Base-by-base conservation (phyloP, 2,888 invertebrate genomes). In the Syritta pipiens region DNA sequence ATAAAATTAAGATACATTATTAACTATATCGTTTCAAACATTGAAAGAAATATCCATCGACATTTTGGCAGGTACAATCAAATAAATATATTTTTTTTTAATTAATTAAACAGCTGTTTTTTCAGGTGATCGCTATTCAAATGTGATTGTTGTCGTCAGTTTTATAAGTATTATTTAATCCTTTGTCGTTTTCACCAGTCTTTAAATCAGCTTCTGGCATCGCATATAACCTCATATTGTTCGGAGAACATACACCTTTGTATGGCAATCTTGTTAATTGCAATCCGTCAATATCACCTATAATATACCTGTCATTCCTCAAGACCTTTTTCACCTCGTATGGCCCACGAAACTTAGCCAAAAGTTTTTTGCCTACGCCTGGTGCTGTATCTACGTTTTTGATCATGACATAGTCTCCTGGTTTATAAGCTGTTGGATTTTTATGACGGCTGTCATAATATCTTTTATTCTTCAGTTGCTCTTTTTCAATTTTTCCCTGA, bases 311-410 rank as follows among this genome's bases (percentile, higher is more conserved):
- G 12, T 76, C 57, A 19, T 65, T 75, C 9, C 49, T 49, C 4
- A 53, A 17, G 1, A 67, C 67, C 35, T 60, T 60, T 10, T 30
- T n/a, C n/a, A n/a, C n/a, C n/a, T n/a, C n/a, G n/a, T n/a, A n/a
- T n/a, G 68, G 57, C 1, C 63, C 76, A 12, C 57, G 22, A 44
- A 49, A 63, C 17, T 69, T 69, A n/a, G 62, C 28, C 6, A 65
- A 19, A 22, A 71, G 37, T 22, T 67, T 60, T 48, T 68, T 81
- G 35, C 57, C 35, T 35, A 63, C 46, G 28, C 81, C 68, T 20
- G 69, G 48, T 12, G 26, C 44, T 6, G 51, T 60, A 19, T 55
- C 20, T 9, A 68, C 20, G 17, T 81, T 74, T 24, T 57, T 74
- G 5, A 74, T 40, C 63, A 81, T 67, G n/a, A n/a, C n/a, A n/a